Conservation (phyloP, 2,797 vertebrate genomes). For the Muraenolepis orangiensis region DNA sequence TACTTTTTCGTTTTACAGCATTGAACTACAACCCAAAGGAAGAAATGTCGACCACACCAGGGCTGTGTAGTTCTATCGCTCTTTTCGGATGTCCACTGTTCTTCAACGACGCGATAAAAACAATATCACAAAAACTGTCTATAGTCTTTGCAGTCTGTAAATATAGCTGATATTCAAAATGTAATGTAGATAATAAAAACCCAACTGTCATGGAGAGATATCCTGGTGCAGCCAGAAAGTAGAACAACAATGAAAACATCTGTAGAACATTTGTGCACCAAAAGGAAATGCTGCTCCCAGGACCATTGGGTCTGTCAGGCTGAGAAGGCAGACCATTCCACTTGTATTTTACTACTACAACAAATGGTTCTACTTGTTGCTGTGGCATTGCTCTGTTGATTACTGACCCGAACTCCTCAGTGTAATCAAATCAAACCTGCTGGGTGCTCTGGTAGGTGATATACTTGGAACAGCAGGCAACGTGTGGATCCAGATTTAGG, state of each 20-base stretch:
- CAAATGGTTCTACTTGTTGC: not conserved
- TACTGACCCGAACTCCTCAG: not conserved
- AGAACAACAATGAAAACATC: slow-evolving; percentile 61
- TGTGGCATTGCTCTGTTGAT: not conserved
- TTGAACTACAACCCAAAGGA: not conserved
- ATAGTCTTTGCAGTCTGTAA: not conserved
- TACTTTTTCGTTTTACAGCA: not conserved
- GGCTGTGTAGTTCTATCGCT: too few relatives aligned
- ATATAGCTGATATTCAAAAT: not conserved
- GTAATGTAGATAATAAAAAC: slow-evolving; percentile 34
- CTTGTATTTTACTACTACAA: not conserved
- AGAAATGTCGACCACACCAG: not conserved
- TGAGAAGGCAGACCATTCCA: not conserved
- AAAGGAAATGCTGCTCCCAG: slow-evolving; percentile 46
- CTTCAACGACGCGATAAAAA: not conserved
- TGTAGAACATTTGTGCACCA: slow-evolving; percentile 56
- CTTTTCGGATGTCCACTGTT: not conserved
- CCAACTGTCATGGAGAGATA: slow-evolving; percentile 39
- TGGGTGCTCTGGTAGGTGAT: not conserved
- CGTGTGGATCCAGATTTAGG: too few relatives aligned
- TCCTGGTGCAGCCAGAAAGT: slow-evolving; percentile 43
- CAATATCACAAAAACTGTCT: not conserved
- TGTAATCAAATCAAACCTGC: not conserved
- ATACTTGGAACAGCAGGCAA: too few relatives aligned
- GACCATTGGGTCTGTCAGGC: slow-evolving; percentile 45